Conservation (phyloP, 2,113 vertebrate species). For the Sturnira hondurensis region DNA sequence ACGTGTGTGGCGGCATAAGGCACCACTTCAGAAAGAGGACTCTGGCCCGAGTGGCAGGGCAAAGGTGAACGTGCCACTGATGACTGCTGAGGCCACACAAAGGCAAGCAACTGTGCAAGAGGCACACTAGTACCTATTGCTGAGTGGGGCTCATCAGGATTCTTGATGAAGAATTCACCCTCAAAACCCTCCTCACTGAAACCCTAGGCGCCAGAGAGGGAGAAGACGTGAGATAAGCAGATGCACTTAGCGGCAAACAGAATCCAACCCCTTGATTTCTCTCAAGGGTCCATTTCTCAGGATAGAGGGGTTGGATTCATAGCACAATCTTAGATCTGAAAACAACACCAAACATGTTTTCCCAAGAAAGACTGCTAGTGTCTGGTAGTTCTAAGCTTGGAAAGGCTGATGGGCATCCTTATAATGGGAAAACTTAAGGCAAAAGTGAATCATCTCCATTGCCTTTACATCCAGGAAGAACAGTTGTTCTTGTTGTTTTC, state of each 20-base stretch:
- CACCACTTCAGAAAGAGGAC: not conserved
- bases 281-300: constrained; percentile 55
- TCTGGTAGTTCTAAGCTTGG: constrained; percentile 46
- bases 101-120: not conserved
- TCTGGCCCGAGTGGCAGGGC: not conserved
- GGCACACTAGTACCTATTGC: not conserved
- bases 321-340: constrained; percentile 66
- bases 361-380: constrained; percentile 43
- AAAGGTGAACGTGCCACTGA: not conserved
- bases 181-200: not conserved
- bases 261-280: constrained; percentile 16
- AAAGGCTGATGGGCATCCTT: constrained; percentile 65
- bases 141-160: not conserved
- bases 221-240: not conserved
- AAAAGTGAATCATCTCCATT: constrained; percentile 67
- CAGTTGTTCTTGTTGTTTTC: not conserved
- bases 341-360: constrained; percentile 64
- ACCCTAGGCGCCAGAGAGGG: not conserved
- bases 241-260: not conserved
- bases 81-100: not conserved
- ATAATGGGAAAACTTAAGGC: constrained; percentile 60
- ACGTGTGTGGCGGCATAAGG: not conserved
- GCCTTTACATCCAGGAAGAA: constrained; percentile 64
- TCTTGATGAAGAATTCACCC: not conserved
- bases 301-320: constrained; percentile 28